Conservation (phyloP, 2,888 invertebrate species). For the Agapostemon virescens region DNA sequence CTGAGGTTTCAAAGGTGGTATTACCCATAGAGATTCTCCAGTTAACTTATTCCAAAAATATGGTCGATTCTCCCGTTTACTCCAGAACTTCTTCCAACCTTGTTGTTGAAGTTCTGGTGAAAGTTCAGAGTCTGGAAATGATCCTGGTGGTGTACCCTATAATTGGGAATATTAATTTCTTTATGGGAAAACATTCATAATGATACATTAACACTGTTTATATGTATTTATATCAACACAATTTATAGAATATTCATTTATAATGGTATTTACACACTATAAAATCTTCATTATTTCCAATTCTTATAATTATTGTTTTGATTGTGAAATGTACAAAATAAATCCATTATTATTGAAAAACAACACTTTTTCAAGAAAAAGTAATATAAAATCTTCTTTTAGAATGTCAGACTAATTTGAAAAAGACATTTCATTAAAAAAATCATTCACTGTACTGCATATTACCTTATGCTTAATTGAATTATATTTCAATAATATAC, state of each 20-base stretch:
- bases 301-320: not conserved
- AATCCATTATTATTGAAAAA: not conserved
- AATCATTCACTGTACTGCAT: not conserved
- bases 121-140: conserved; percentile 81
- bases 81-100: conserved; percentile 99
- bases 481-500: not conserved
- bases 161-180: not conserved
- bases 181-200: not conserved
- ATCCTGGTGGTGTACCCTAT: conserved; percentile 69
- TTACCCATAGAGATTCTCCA: conserved; percentile 98
- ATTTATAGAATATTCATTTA: not conserved
- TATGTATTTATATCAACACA: not conserved
- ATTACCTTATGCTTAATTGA: not conserved
- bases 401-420: not conserved
- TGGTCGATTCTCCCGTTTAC: conserved; percentile 95
- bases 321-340: not conserved
- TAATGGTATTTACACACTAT: not conserved
- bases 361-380: not conserved
- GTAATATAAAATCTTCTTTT: not conserved
- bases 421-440: not conserved
- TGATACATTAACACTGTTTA: not conserved
- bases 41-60: conserved; percentile 98
- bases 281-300: not conserved
- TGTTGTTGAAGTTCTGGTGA: conserved; percentile 88
- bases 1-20: conserved; percentile 90